These are phyloP conservation scores for Copsychus sechellarum DNA, from an alignment of 2,113 vertebrate species.

Conservation along the genomic window DNA sequence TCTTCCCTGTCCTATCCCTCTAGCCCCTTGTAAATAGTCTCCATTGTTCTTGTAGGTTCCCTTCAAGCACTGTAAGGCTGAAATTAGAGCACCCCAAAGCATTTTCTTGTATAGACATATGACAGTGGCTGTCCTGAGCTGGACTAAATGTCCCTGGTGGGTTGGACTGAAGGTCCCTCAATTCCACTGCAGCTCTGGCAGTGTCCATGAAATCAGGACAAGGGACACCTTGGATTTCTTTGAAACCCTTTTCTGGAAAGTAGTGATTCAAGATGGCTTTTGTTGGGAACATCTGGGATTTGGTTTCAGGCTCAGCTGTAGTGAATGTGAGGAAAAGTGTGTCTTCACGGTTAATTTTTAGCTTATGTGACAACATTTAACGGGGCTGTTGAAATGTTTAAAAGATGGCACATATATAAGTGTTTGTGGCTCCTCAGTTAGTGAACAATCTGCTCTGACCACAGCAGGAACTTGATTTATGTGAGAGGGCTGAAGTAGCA, in stretches of 20 bases:
- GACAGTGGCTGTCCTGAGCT: background rate
- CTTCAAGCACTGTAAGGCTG: background rate
- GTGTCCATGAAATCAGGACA: background rate
- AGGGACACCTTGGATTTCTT: background rate
- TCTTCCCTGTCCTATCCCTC: background rate
- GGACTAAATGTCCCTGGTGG: background rate
- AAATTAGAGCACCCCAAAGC: background rate
- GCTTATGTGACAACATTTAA: background rate
- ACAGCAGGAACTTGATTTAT: background rate
- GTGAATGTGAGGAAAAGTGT: background rate
- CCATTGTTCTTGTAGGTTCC: background rate
- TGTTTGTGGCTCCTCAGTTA: background rate
- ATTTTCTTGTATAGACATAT: accelerated
- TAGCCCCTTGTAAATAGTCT: accelerated
- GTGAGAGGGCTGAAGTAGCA: background rate
- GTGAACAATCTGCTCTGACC: slow-evolving; percentile 22
- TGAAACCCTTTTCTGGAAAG: background rate
- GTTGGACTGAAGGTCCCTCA: background rate
- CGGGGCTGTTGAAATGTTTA: background rate
- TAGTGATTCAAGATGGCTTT: background rate
- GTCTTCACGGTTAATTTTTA: background rate
- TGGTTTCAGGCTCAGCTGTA: background rate
- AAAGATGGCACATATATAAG: background rate
- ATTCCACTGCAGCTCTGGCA: background rate
- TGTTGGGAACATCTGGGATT: background rate